Percentiles rank a stretch among this genome's conserved stretches.
These are phyloP conservation scores for Pogonomyrmex californicus DNA, from an alignment of 1,140 invertebrate species.

Conservation along the genomic window DNA sequence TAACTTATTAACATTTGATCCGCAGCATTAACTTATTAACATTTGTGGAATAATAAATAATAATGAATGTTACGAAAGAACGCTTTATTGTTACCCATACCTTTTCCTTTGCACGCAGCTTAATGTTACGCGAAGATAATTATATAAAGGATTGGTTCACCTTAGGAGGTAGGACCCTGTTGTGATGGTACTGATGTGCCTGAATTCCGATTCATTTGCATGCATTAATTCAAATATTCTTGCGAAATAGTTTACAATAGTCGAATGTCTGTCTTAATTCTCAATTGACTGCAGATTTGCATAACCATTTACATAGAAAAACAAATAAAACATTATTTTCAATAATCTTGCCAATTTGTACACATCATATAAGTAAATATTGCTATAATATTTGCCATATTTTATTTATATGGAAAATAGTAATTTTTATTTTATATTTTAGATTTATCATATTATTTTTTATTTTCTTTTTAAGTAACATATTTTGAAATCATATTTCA, in stretches of 20 bases:
- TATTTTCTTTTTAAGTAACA: not conserved
- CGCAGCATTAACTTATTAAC: constrained; percentile 72
- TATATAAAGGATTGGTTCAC: constrained; percentile 60
- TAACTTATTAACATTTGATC: no score
- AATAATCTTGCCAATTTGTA: not conserved
- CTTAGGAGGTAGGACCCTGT: constrained; percentile 26
- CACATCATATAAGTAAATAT: not conserved
- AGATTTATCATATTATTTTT: constrained; percentile 21
- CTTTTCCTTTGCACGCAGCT: constrained; percentile 62
- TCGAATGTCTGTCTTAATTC: not conserved
- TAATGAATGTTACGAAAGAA: constrained; percentile 73
- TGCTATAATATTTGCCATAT: not conserved
- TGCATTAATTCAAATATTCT: constrained; percentile 71
- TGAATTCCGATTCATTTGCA: constrained; percentile 50
- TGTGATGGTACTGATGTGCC: not conserved
- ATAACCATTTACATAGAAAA: not conserved
- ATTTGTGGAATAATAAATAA: constrained; percentile 77
- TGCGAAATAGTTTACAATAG: constrained; percentile 27
- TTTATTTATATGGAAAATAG: not conserved
- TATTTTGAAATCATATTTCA: not conserved
- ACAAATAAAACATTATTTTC: not conserved
- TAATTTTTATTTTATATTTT: not conserved
- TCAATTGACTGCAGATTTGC: not conserved
- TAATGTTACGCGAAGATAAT: constrained; percentile 59
- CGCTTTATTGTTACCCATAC: constrained; percentile 75